These are phyloP conservation scores for Genyomyrus donnyi DNA, from an alignment of 2,113 vertebrate genomes.

Conservation along the genomic window DNA sequence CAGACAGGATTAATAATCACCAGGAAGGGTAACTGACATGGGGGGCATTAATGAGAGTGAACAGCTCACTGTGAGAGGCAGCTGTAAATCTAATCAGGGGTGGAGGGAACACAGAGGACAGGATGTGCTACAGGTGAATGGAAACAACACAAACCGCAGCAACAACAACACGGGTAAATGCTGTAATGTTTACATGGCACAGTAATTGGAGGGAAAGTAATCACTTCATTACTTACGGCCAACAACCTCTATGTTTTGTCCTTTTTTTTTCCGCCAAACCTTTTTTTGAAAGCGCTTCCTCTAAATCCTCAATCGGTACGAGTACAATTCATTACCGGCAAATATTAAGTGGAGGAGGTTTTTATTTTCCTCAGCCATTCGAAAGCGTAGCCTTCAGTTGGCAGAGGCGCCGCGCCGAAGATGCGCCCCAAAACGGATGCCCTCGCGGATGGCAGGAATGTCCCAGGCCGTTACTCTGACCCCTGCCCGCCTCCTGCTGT, in stretches of 20 bases:
- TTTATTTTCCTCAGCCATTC: not conserved
- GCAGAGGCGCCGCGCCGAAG: not conserved
- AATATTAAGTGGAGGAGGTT: not conserved
- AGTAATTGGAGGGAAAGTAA: not conserved
- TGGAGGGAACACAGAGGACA: conserved; percentile 5
- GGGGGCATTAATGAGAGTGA: conserved; percentile 46
- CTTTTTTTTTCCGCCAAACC: not conserved
- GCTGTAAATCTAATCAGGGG: not conserved
- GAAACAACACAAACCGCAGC: not conserved
- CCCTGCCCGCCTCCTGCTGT: conserved; percentile 41
- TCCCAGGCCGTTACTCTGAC: conserved; percentile 32
- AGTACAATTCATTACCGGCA: not conserved
- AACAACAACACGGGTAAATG: not conserved
- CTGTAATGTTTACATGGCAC: not conserved
- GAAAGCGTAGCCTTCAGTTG: not conserved
- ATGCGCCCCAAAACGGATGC: not conserved
- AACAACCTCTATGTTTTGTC: not conserved
- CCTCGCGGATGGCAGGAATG: not conserved
- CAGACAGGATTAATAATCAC: not conserved
- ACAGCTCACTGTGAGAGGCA: not conserved
- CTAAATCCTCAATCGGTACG: not conserved
- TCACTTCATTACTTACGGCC: not conserved
- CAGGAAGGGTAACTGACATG: conserved; percentile 11
- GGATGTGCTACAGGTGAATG: not conserved
- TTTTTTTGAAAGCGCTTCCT: not conserved